Base-by-base conservation (phyloP, 2,113 vertebrate genomes). In the Sclerurus mexicanus region DNA sequence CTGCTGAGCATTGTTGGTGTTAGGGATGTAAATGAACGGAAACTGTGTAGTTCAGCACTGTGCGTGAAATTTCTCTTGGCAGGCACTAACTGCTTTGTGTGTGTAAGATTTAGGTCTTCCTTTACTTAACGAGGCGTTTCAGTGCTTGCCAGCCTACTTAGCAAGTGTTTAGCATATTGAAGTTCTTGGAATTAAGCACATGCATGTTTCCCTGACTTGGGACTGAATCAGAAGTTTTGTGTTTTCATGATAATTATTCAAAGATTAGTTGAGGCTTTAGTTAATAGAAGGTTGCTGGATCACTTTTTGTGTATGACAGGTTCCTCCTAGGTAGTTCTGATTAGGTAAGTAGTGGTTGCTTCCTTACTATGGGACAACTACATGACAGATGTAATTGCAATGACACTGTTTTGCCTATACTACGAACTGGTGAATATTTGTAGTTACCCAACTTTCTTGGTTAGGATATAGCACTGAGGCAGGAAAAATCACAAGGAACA, bases 61-160 rank as follows among this genome's bases (percentile, higher is more conserved):
- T 15, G 15, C 10, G 0, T 56, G 39, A 74, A 90, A 72, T 89
- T 88, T 33, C 64, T 44, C 56, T 82, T 91, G 81, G 80, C 80
- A 92, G 56, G 56, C 44, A 28, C 44, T n/a, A 23, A 33, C 42
- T 50, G 27, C 60, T 77, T 24, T 44, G 19, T 71, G 40, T 28
- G 9, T 71, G 17, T 30, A 35, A 87, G 80, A 79, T 84, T 63
- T 64, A 69, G 40, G 49, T n/a, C 77, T 91, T 72, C 35, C 78
- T 93, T 82, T 82, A 63, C 67, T 86, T 78, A 90, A 71, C 64
- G 28, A 90, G 80, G 39, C 52, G 71, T 35, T 78, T 80, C 50
- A 55, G 50, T 25, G 24, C 59, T 63, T 92, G 83, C 91, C 62
- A 95, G 25, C 17, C 47, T 95, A 67, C 44, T 90, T 87, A 90